Conservation (phyloP, 2,797 vertebrate species). For the Champsocephalus esox region DNA sequence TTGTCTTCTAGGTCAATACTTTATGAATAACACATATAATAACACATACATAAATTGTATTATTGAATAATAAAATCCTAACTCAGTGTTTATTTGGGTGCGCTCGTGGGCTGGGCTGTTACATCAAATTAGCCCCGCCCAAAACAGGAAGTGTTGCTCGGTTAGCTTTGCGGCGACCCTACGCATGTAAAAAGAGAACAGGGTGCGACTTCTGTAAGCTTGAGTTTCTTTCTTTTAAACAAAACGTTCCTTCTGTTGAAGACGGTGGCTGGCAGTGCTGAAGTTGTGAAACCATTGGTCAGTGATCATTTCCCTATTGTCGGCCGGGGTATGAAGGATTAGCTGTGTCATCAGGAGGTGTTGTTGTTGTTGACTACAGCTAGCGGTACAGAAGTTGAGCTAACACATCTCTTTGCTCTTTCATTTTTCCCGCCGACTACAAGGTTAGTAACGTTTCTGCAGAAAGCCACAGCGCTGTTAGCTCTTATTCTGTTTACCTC, state of each 20-base stretch:
- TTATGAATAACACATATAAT: too few relatives aligned
- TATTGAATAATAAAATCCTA: too few relatives aligned
- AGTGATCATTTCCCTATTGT: neutral
- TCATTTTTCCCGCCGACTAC: neutral
- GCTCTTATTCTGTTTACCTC: slow-evolving; percentile 43
- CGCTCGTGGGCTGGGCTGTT: slow-evolving; percentile 31
- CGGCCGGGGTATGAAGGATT: neutral
- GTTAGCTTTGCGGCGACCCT: neutral
- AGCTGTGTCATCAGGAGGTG: slow-evolving; percentile 26
- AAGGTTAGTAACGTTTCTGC: slow-evolving; percentile 57
- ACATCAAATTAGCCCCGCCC: slow-evolving; percentile 63
- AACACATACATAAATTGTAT: too few relatives aligned
- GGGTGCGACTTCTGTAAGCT: neutral
- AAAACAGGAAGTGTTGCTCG: slow-evolving; percentile 52
- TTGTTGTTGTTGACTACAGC: slow-evolving; percentile 35
- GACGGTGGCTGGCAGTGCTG: neutral
- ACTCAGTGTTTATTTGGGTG: too few relatives aligned
- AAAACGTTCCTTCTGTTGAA: neutral
- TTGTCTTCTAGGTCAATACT: too few relatives aligned
- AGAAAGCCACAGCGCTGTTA: neutral
- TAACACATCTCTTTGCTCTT: neutral
- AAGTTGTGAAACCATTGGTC: neutral
- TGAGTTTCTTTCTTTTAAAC: slow-evolving; percentile 11
- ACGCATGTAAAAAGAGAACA: neutral
- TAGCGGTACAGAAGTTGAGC: slow-evolving; percentile 19